Conservation (phyloP, 2,888 invertebrate genomes). For the Epinotia nisella region DNA sequence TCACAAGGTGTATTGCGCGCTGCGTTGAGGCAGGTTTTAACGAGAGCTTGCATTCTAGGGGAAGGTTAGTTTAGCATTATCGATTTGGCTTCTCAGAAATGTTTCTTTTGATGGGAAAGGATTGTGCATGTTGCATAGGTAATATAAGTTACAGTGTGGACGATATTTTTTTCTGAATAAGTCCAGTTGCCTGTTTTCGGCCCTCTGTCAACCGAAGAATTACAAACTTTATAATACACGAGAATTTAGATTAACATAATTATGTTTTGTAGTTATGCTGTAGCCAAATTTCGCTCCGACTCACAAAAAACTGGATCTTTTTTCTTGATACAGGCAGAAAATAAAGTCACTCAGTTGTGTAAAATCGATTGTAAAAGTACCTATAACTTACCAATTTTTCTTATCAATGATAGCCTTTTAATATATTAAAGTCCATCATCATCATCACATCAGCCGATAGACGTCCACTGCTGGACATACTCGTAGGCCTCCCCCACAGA, state of each 20-base stretch:
- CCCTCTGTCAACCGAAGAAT: background rate
- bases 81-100: conserved; percentile 9
- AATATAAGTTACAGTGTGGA: background rate
- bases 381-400: background rate
- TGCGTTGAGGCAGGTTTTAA: conserved; percentile 50
- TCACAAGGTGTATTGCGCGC: conserved; percentile 58
- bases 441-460: too few relatives aligned
- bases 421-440: too few relatives aligned
- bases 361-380: background rate
- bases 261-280: too few relatives aligned
- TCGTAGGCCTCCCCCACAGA: background rate
- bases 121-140: too few relatives aligned
- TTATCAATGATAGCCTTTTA: background rate
- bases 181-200: background rate
- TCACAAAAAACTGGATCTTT: too few relatives aligned
- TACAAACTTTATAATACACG: too few relatives aligned
- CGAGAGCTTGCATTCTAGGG: conserved; percentile 32
- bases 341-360: background rate
- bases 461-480: too few relatives aligned
- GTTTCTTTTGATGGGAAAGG: conserved; percentile 21
- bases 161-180: background rate
- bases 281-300: background rate
- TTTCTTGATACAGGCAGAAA: background rate
- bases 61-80: conserved; percentile 40
- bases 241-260: too few relatives aligned